Conservation (phyloP, 1,140 invertebrate genomes). For the Papilio xuthus region DNA sequence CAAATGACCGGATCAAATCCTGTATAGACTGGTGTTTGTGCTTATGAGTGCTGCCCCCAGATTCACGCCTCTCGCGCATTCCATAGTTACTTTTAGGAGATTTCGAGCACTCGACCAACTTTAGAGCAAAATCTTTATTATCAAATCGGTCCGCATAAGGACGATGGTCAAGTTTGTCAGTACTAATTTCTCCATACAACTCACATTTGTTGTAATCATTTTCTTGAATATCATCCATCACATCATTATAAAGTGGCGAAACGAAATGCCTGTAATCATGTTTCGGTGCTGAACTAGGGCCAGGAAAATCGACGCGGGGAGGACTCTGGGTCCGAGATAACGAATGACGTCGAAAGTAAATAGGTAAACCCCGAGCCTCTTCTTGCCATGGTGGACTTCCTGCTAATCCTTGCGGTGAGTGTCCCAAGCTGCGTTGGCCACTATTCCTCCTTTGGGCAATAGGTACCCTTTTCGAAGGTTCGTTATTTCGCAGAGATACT, state of each 20-base stretch:
- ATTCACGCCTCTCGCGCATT: slow-evolving; percentile 59
- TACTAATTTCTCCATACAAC: slow-evolving; percentile 78
- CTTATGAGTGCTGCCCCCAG: slow-evolving; percentile 70
- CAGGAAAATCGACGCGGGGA: slow-evolving; percentile 55
- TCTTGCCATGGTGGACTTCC: slow-evolving; percentile 20
- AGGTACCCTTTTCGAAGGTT: slow-evolving; percentile 46
- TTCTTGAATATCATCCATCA: slow-evolving; percentile 79
- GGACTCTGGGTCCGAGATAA: neutral
- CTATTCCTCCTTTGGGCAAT: slow-evolving; percentile 59
- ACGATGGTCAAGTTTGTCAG: slow-evolving; percentile 60
- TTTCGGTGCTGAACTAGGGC: slow-evolving; percentile 59
- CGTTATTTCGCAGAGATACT: slow-evolving; percentile 46
- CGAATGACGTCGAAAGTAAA: neutral
- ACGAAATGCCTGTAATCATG: slow-evolving; percentile 68
- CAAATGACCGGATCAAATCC: slow-evolving; percentile 87
- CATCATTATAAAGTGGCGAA: slow-evolving; percentile 72
- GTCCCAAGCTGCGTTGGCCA: slow-evolving; percentile 58
- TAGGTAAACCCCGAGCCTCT: slow-evolving; percentile 1
- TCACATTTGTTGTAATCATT: slow-evolving; percentile 78
- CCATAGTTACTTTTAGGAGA: slow-evolving; percentile 47
- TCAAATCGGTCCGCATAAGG: slow-evolving; percentile 78
- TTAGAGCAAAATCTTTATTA: slow-evolving; percentile 81
- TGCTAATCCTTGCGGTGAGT: slow-evolving; percentile 40
- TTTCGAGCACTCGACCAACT: slow-evolving; percentile 67
- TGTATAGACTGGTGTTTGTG: slow-evolving; percentile 87